These are phyloP conservation scores for Scelioninae gen. 1 DNA, from an alignment of 2,888 invertebrate genomes.

Conservation along the genomic window DNA sequence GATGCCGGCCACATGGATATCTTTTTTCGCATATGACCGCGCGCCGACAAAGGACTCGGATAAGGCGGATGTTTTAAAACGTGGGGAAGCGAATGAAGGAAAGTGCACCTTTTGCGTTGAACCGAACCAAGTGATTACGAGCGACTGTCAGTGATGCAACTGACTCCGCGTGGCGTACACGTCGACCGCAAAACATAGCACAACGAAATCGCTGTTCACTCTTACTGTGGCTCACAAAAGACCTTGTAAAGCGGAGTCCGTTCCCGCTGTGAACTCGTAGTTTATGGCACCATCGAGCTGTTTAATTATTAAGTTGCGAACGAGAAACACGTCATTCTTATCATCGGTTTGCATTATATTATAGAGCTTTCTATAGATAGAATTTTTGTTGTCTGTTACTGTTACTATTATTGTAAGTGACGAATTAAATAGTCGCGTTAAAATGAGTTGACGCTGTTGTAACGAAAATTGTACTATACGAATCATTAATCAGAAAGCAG, in stretches of 20 bases:
- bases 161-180: slow-evolving; percentile 72
- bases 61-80: slow-evolving; percentile 23
- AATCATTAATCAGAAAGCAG: no score
- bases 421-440: no score
- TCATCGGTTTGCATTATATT: slow-evolving; percentile 43
- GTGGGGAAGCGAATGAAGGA: slow-evolving; percentile 29
- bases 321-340: slow-evolving; percentile 15
- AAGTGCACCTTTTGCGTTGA: slow-evolving; percentile 60
- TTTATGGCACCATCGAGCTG: slow-evolving; percentile 37
- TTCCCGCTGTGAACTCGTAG: slow-evolving; percentile 38
- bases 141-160: slow-evolving; percentile 75
- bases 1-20: background rate
- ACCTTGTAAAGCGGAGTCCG: slow-evolving; percentile 68
- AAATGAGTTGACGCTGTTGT: no score
- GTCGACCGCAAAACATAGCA: slow-evolving; percentile 67
- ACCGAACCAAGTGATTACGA: slow-evolving; percentile 68
- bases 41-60: slow-evolving; percentile 34
- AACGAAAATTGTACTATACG: no score
- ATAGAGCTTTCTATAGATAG: no score
- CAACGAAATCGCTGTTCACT: slow-evolving; percentile 72
- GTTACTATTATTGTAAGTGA: no score
- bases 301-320: slow-evolving; percentile 66
- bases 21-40: slow-evolving; percentile 24
- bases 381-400: no score
- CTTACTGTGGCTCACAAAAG: slow-evolving; percentile 71